Conservation (phyloP, 2,888 invertebrate genomes). For the Drosophila picticornis region DNA sequence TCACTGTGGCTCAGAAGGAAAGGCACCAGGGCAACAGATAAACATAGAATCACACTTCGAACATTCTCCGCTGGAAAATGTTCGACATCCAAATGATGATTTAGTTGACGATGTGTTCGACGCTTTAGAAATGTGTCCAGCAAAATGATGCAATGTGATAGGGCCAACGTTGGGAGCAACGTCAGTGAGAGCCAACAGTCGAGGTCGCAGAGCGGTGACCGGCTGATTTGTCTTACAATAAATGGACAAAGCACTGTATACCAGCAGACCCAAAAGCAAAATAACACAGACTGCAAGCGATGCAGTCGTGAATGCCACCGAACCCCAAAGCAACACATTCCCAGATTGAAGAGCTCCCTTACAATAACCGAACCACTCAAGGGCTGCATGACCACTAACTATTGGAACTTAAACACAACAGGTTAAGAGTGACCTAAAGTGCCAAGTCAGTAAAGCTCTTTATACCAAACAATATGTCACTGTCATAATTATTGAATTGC, state of each 20-base stretch:
- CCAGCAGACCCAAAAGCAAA: slow-evolving; percentile 54
- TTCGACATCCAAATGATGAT: background rate
- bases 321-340: slow-evolving; percentile 39
- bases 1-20: slow-evolving; percentile 1
- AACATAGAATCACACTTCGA: background rate
- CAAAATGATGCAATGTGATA: slow-evolving; percentile 46
- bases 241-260: slow-evolving; percentile 19
- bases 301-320: slow-evolving; percentile 19
- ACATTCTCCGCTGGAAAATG: background rate
- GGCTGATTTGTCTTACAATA: background rate
- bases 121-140: slow-evolving; percentile 35
- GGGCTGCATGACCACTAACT: slow-evolving; percentile 15
- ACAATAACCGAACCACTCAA: slow-evolving; percentile 1
- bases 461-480: slow-evolving; percentile 15
- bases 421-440: background rate
- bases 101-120: background rate
- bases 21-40: slow-evolving; percentile 17
- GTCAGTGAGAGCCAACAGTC: slow-evolving; percentile 35
- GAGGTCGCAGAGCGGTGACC: slow-evolving; percentile 20
- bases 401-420: background rate
- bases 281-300: slow-evolving; percentile 28
- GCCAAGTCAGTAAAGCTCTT: slow-evolving; percentile 10
- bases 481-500: slow-evolving; percentile 19
- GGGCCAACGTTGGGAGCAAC: slow-evolving; percentile 23
- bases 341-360: slow-evolving; percentile 14